phyloP scores from a whole-genome alignment of 37 sponge, comb jelly and placozoan species.

The Halichondria panicea region DNA sequence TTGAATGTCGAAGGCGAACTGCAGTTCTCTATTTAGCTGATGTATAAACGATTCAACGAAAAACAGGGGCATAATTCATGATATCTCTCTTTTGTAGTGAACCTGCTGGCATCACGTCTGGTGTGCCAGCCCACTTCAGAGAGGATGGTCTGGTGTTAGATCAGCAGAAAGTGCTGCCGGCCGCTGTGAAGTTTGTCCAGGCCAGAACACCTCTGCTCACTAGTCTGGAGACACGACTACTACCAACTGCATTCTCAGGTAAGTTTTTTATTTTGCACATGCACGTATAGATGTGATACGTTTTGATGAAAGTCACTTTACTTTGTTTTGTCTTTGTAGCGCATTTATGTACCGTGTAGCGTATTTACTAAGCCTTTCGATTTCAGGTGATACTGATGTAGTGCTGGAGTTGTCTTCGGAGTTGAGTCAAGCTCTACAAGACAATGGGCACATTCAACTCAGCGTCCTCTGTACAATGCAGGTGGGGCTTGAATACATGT shows the following conservation, averaged over 20 bases:
- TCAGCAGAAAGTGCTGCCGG: slow-evolving; percentile 3
- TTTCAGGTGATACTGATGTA: background rate
- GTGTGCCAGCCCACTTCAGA: slow-evolving; percentile 9
- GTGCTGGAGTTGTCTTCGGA: background rate
- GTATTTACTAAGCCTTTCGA: background rate
- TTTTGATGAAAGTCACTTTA: too few species aligned
- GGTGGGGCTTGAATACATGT: slow-evolving; percentile 24
- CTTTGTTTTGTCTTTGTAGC: too few species aligned
- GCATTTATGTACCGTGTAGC: too few species aligned
- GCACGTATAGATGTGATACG: too few species aligned
- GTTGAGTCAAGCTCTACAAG: slow-evolving; percentile 10
- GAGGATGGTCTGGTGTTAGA: slow-evolving; percentile 47
- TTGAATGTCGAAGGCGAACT: too few species aligned
- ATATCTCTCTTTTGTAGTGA: too few species aligned
- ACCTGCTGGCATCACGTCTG: too few species aligned
- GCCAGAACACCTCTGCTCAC: background rate
- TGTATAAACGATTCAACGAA: too few species aligned
- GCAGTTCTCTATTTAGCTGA: too few species aligned
- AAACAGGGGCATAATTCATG: too few species aligned
- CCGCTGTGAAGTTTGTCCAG: background rate
- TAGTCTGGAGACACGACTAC: background rate
- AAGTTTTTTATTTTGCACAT: too few species aligned
- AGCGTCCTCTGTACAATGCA: slow-evolving; percentile 17
- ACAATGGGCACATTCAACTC: slow-evolving; percentile 42
- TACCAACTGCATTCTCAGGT: background rate